Percentiles rank a stretch among this genome's conserved stretches.
Conservation (phyloP, 2,797 vertebrate species). For the Poeciliopsis presidionis region DNA sequence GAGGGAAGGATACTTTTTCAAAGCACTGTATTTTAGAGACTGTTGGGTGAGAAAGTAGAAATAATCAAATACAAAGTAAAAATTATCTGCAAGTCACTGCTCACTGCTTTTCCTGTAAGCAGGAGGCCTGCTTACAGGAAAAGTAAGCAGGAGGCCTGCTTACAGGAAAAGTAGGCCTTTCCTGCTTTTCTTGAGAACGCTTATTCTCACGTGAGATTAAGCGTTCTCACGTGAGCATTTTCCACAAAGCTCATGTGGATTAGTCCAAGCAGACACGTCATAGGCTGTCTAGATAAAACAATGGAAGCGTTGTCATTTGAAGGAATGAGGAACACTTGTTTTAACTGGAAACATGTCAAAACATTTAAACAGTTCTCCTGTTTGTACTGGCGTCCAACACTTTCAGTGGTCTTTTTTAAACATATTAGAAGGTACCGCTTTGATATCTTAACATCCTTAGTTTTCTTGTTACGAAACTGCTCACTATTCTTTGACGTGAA, state of each 20-base stretch:
- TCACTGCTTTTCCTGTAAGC: not conserved
- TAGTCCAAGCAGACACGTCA: conserved; percentile 13
- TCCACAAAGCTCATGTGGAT: conserved; percentile 10
- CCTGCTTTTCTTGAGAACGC: too few relatives aligned
- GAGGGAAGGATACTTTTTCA: not conserved
- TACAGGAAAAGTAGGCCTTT: too few relatives aligned
- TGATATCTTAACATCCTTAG: not conserved
- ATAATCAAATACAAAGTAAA: conserved; percentile 17
- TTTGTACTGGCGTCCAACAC: not conserved
- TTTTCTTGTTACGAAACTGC: not conserved
- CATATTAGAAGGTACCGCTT: not conserved
- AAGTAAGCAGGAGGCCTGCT: too few relatives aligned
- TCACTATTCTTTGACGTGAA: not conserved
- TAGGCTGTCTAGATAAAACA: conserved; percentile 32
- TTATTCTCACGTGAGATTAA: too few relatives aligned
- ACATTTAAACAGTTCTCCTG: not conserved
- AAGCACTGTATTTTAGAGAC: not conserved
- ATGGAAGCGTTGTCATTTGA: not conserved
- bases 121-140: too few relatives aligned
- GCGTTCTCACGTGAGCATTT: not conserved
- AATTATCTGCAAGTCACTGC: conserved; percentile 12
- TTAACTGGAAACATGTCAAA: not conserved
- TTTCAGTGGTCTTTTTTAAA: not conserved
- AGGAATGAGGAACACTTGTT: not conserved
- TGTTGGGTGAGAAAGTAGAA: not conserved